Evolutionary conservation across 1,140 invertebrate species (phyloP).

Genomic region (Gryon sp.): DNA sequence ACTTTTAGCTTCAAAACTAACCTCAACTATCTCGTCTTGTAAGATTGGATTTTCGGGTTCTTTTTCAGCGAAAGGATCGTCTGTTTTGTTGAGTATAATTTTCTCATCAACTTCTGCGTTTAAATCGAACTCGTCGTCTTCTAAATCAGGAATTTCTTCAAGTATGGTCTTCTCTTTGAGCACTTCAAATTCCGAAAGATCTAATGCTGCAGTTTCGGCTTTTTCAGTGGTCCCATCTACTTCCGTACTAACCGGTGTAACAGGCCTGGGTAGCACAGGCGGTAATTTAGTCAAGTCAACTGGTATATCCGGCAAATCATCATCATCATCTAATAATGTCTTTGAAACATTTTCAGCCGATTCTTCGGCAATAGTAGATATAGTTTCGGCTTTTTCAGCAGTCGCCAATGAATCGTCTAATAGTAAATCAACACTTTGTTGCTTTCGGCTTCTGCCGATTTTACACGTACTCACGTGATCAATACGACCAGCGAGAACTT

Average conservation of each 20-base stretch:
- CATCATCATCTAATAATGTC: slow-evolving; percentile 87
- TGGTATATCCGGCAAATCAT: slow-evolving; percentile 81
- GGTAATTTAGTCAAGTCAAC: slow-evolving; percentile 82
- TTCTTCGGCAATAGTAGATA: slow-evolving; percentile 49
- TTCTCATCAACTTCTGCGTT: slow-evolving; percentile 59
- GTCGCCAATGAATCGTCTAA: slow-evolving; percentile 80
- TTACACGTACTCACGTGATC: slow-evolving; percentile 83
- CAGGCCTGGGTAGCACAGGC: slow-evolving; percentile 67
- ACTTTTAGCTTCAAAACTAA: slow-evolving; percentile 75
- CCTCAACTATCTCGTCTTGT: slow-evolving; percentile 73
- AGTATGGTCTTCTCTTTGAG: slow-evolving; percentile 75
- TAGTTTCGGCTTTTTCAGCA: slow-evolving; percentile 63
- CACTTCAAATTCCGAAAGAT: slow-evolving; percentile 74
- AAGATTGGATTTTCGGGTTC: slow-evolving; percentile 66
- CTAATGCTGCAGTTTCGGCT: slow-evolving; percentile 60
- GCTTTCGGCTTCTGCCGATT: slow-evolving; percentile 80
- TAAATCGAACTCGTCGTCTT: slow-evolving; percentile 78
- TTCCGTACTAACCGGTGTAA: slow-evolving; percentile 63
- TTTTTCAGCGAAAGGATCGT: slow-evolving; percentile 75
- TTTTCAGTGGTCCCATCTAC: slow-evolving; percentile 53
- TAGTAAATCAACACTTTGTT: slow-evolving; percentile 82
- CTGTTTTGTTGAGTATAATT: slow-evolving; percentile 66
- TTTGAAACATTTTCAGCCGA: slow-evolving; percentile 76
- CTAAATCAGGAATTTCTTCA: slow-evolving; percentile 75
- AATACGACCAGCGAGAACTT: slow-evolving; percentile 89